Conservation (phyloP, 2,888 invertebrate genomes). For the Andrena fulva region DNA sequence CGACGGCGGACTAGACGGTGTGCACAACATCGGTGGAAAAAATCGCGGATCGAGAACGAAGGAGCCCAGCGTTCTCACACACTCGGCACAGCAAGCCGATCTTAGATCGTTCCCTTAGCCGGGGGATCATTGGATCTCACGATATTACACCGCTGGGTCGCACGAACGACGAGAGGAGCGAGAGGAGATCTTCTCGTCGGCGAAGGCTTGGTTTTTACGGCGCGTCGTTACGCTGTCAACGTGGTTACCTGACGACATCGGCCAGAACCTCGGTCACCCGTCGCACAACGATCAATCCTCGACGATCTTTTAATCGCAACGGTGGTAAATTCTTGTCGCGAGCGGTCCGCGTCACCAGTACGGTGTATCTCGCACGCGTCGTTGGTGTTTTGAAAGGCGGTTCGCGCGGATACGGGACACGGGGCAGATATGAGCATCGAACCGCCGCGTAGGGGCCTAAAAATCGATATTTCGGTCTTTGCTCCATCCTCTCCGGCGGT, state of each 20-base stretch:
- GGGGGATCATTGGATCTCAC: conserved; percentile 42
- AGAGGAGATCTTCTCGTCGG: conserved; percentile 31
- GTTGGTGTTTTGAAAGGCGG: conserved; percentile 82
- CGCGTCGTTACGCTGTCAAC: conserved; percentile 43
- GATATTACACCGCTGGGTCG: conserved; percentile 35
- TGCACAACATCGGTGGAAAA: conserved; percentile 28
- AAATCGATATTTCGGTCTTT: conserved; percentile 91
- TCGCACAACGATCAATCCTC: conserved; percentile 37
- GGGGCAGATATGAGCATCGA: conserved; percentile 84
- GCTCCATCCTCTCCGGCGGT: conserved; percentile 86
- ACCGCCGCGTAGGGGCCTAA: conserved; percentile 88
- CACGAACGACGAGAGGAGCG: conserved; percentile 42
- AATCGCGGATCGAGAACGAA: not conserved
- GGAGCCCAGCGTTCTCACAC: conserved; percentile 23
- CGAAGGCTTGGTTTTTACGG: conserved; percentile 13
- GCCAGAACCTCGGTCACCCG: conserved; percentile 45
- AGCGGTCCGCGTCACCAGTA: conserved; percentile 56
- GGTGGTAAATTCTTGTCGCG: conserved; percentile 27
- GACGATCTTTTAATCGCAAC: conserved; percentile 31
- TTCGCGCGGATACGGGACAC: conserved; percentile 78
- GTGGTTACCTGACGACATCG: conserved; percentile 74
- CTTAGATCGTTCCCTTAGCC: conserved; percentile 29
- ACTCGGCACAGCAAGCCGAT: conserved; percentile 16
- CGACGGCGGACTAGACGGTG: conserved; percentile 21
- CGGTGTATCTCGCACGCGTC: conserved; percentile 76